Percentiles rank a stretch among this genome's conserved stretches.
These are phyloP conservation scores for Gallinago media DNA, from an alignment of 2,113 vertebrate species.

Conservation along the genomic window DNA sequence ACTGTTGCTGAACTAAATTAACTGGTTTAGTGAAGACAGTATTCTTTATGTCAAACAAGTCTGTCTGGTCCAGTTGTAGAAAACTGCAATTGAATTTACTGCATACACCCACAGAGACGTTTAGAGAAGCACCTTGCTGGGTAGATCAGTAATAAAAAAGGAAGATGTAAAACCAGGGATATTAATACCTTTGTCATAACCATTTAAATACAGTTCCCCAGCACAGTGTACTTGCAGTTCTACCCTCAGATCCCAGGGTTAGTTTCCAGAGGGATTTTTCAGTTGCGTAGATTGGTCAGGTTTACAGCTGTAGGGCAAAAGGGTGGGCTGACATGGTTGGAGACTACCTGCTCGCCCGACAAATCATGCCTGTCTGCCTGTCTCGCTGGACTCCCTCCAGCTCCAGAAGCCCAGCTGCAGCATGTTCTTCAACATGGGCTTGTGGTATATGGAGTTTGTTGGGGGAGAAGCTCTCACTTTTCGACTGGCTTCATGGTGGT, in stretches of 20 bases:
- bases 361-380: not conserved
- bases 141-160: constrained; percentile 60
- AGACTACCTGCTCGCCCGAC: not conserved
- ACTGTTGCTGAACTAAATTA: constrained; percentile 56
- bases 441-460: not conserved
- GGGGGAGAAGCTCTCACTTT: not conserved
- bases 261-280: constrained; percentile 1
- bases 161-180: constrained; percentile 35
- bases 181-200: constrained; percentile 51
- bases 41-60: constrained; percentile 64
- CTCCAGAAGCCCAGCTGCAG: not conserved
- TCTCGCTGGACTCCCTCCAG: not conserved
- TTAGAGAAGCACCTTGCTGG: constrained; percentile 32
- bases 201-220: constrained; percentile 13
- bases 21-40: constrained; percentile 57
- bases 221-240: not conserved
- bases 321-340: not conserved
- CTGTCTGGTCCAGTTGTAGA: constrained; percentile 54
- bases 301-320: not conserved
- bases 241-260: not conserved
- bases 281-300: fast-evolving
- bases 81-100: constrained; percentile 70
- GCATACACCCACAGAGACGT: constrained; percentile 56
- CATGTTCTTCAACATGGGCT: fast-evolving
- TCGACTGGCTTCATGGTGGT: not conserved